These are phyloP conservation scores for Chionomys nivalis DNA, from an alignment of 2,113 vertebrate species.

Conservation along the genomic window DNA sequence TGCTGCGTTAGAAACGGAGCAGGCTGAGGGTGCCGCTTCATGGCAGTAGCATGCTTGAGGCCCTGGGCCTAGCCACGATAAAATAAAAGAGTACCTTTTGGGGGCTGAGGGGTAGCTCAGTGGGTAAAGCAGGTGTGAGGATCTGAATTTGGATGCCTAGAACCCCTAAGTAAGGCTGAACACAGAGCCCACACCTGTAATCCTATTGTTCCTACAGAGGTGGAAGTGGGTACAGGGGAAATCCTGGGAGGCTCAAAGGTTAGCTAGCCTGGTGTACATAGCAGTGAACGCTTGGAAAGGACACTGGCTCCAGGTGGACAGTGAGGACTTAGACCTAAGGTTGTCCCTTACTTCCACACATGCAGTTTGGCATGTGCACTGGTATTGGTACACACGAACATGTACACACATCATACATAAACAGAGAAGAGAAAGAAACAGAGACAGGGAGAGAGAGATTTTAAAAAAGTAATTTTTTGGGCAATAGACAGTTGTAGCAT, in stretches of 20 bases:
- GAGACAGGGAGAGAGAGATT: neutral
- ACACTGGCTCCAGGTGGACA: neutral
- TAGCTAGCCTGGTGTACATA: neutral
- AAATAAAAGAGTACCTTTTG: neutral
- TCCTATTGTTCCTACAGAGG: neutral
- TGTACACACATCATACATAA: neutral
- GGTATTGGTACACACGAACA: neutral
- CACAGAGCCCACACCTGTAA: neutral
- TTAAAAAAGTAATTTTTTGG: neutral
- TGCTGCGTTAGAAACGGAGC: neutral
- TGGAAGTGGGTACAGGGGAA: neutral
- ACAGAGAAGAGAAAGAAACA: neutral
- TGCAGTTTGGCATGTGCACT: neutral
- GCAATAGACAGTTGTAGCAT: neutral
- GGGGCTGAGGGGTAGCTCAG: neutral
- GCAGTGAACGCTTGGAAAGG: neutral
- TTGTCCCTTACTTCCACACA: neutral
- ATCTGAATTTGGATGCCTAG: neutral
- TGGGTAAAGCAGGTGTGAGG: neutral
- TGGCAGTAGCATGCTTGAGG: neutral
- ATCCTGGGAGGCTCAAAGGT: neutral
- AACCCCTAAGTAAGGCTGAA: neutral
- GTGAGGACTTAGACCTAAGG: neutral
- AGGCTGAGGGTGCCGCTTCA: neutral
- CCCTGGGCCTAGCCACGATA: neutral